Conservation (phyloP, 2,888 invertebrate genomes). For the Melieria picta region DNA sequence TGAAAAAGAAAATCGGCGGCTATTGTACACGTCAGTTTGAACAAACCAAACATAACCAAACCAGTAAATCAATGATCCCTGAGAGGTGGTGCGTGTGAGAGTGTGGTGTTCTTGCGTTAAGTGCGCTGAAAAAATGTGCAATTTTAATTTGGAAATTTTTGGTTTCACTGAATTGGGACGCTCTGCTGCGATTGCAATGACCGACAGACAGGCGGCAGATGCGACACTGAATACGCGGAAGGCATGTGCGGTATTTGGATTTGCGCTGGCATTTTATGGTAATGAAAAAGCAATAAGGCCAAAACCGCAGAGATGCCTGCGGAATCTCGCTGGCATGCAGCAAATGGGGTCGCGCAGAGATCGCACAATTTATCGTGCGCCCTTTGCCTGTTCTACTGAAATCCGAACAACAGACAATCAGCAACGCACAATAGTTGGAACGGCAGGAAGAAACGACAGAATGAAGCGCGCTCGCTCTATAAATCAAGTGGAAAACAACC, state of each 20-base stretch:
- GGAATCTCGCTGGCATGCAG: constrained; percentile 63
- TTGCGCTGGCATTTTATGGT: constrained; percentile 49
- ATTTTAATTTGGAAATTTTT: constrained; percentile 60
- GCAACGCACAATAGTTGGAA: no score
- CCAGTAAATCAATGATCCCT: not conserved
- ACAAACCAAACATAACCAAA: not conserved
- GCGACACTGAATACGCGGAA: constrained; percentile 44
- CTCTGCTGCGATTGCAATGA: not conserved
- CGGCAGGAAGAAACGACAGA: not conserved
- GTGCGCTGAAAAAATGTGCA: constrained; percentile 33
- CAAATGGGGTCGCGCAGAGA: constrained; percentile 51
- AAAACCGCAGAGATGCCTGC: constrained; percentile 61
- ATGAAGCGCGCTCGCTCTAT: constrained; percentile 1
- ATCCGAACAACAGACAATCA: no score
- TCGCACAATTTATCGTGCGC: constrained; percentile 58
- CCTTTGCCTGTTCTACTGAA: not conserved
- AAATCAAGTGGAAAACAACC: constrained; percentile 31
- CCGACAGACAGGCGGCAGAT: constrained; percentile 13
- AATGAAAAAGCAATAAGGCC: constrained; percentile 54
- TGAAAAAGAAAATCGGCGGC: constrained; percentile 39
- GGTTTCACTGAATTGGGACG: constrained; percentile 29
- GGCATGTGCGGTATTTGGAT: constrained; percentile 34
- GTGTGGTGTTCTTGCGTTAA: no score
- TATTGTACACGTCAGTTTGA: constrained; percentile 4
- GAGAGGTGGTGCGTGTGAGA: not conserved